Evolutionary conservation across 2,797 vertebrate species (phyloP).

Genomic region (Phoeniculus purpureus): DNA sequence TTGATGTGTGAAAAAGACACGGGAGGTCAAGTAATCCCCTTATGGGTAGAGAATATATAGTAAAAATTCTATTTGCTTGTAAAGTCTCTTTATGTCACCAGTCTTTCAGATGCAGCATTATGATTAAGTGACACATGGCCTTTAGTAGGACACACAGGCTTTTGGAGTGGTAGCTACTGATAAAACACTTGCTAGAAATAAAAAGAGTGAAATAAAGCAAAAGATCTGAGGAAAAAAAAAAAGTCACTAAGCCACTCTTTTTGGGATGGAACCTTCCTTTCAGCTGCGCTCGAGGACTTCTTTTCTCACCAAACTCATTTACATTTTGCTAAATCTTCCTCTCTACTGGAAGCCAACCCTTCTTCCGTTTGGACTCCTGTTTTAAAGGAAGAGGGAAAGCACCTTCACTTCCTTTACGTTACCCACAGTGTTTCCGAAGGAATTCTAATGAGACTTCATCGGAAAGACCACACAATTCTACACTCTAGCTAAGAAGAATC

Average conservation of each 20-base stretch:
- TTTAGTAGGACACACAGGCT: conserved; percentile 17
- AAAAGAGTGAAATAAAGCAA: background rate
- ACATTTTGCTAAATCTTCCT: background rate
- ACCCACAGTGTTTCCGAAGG: background rate
- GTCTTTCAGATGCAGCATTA: conserved; percentile 57
- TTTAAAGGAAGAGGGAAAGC: background rate
- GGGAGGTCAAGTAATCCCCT: conserved; percentile 65
- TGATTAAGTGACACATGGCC: conserved; percentile 38
- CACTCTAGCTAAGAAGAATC: background rate
- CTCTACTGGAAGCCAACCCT: background rate
- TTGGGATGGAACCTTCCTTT: background rate
- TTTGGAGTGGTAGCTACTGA: background rate
- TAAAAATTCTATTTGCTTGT: conserved; percentile 62
- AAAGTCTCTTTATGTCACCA: conserved; percentile 52
- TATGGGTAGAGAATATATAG: conserved; percentile 54
- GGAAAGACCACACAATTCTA: background rate
- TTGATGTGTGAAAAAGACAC: conserved; percentile 60
- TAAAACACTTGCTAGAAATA: background rate
- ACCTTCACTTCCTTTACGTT: background rate
- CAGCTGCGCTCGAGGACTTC: background rate
- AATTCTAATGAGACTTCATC: background rate
- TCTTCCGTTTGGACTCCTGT: background rate
- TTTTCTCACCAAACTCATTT: background rate
- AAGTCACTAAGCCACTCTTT: conserved; percentile 3
- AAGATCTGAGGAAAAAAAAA: background rate